Evolutionary conservation across 2,797 vertebrate genomes (phyloP).

Genomic region (Rhynchotus rufescens): DNA sequence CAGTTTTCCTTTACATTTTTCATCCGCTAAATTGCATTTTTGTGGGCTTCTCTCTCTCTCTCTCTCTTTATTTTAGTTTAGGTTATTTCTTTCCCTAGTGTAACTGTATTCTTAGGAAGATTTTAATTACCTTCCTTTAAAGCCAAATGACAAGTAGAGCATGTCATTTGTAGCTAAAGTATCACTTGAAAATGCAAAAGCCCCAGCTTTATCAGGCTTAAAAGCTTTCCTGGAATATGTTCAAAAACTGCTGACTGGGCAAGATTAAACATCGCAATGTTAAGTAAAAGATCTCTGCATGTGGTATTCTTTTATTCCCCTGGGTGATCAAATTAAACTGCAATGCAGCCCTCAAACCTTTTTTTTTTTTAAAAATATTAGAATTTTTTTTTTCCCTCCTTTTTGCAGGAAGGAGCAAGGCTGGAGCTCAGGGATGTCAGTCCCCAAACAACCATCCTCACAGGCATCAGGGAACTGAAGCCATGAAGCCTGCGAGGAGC

Average conservation of each 20-base stretch:
- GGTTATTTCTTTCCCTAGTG: background rate
- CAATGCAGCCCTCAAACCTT: conserved; percentile 1
- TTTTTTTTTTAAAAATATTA: conserved; percentile 2
- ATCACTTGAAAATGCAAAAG: conserved; percentile 77
- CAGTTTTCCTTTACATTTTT: conserved; percentile 33
- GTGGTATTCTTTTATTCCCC: conserved; percentile 74
- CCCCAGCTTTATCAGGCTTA: conserved; percentile 84
- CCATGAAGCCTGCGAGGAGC: fast-evolving
- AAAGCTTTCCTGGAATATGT: conserved; percentile 93
- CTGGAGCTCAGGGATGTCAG: background rate
- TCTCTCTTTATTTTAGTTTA: conserved; percentile 12
- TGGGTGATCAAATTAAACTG: conserved; percentile 47
- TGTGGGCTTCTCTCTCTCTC: conserved; percentile 46
- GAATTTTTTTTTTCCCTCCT: background rate
- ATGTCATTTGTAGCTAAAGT: conserved; percentile 73
- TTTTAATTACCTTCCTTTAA: conserved; percentile 73
- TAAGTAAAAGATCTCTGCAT: conserved; percentile 83
- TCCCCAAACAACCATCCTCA: background rate
- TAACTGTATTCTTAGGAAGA: conserved; percentile 68
- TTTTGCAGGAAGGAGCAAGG: background rate
- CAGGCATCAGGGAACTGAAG: background rate
- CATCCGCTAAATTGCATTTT: conserved; percentile 62
- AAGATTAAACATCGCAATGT: conserved; percentile 84
- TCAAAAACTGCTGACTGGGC: conserved; percentile 89
- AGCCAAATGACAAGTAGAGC: conserved; percentile 73